Percentiles rank a stretch among this genome's conserved stretches.
phyloP scores from a whole-genome alignment of 2,113 vertebrate genomes.

The Tringa solitaria region DNA sequence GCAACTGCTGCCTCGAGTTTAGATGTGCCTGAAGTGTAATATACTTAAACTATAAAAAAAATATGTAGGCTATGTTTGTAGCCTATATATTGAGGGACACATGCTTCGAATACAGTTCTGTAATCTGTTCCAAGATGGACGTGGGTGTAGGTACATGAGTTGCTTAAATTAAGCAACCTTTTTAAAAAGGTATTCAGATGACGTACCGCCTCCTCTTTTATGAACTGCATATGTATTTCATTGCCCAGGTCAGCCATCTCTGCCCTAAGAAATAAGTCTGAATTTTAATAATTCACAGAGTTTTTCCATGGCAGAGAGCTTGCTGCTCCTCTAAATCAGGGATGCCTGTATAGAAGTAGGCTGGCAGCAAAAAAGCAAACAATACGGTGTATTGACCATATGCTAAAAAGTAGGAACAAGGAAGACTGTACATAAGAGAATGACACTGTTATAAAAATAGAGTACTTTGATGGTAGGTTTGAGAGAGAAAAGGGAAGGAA shows the following conservation, averaged over 20 bases:
- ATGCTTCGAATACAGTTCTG: neutral
- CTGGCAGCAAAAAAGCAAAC: neutral
- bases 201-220: neutral
- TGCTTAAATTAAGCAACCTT: neutral
- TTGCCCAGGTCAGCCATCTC: neutral
- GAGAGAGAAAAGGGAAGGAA: neutral
- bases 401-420: neutral
- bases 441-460: neutral
- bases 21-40: neutral
- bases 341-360: neutral
- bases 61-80: neutral
- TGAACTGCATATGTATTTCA: neutral
- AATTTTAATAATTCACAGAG: too few species aligned
- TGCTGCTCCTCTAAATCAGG: neutral
- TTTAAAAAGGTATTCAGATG: neutral
- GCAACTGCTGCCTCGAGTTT: neutral
- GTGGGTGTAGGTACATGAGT: neutral
- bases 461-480: neutral
- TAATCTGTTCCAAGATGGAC: neutral
- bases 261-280: neutral
- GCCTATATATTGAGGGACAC: neutral
- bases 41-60: neutral
- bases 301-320: neutral
- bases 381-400: neutral
- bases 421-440: neutral